Base-by-base conservation (phyloP, 2,113 vertebrate species). In the Centropus bengalensis region DNA sequence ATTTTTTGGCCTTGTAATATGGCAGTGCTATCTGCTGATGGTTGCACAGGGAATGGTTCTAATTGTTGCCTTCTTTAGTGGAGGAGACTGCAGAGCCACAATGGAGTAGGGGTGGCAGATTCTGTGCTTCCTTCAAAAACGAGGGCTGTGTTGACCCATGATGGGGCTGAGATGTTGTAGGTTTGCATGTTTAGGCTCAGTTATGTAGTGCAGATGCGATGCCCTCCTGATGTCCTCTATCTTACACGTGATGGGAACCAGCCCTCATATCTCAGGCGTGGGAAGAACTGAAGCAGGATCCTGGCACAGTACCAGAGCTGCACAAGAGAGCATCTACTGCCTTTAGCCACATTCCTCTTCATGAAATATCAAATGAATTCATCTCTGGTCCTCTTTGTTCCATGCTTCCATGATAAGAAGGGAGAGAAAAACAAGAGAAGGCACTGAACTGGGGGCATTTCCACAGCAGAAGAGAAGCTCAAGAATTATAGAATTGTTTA, bases 1-100 rank as follows among this genome's bases (percentile, higher is more conserved):
- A 6, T 2, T 3, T 27, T 44, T 45, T 86, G 54, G 12, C 8
- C 56, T 60, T 2, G 1, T 4, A 45, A 4, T 14, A 13, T 2
- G 26, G 19, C n/a, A 16, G 1, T 8, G 21, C 5, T 51, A 6
- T 36, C 54, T 68, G 58, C 59, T 82, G 74, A 8, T 64, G 84
- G 54, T 44, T 84, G 52, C 56, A 51, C 8, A 12, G 23, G 21
- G 23, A 33, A 8, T 0, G 3, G 12, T 7, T 85, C 62, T 82
- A 10, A 10, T 6, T 17, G 28, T 82, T 44, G 5, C 7, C 27
- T 88, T 27, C 59, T 86, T 59, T 36, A 20, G 0, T 3, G 42
- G 44, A 30, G 52, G 38, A 75, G 21, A 7, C 56, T 52, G 62
- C 40, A 44, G 51, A 80, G 9, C 10, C 7, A 9, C 26, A 22